Base-by-base conservation (phyloP, 2,113 vertebrate genomes). In the Corvus cornix region DNA sequence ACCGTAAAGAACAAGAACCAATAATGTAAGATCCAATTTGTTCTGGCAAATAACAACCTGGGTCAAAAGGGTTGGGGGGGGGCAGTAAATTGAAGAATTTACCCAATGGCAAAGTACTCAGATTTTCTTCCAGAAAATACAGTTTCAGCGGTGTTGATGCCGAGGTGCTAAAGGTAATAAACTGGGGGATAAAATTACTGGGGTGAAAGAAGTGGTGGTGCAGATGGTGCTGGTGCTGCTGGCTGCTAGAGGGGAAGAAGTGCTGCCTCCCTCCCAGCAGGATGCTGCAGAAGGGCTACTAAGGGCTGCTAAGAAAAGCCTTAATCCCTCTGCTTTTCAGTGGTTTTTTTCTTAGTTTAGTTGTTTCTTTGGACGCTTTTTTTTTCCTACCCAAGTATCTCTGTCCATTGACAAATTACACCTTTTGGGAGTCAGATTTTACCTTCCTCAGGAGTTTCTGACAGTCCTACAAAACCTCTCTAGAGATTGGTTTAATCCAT, bases 1-100 rank as follows among this genome's bases (percentile, higher is more conserved):
- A 53, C 85, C 87, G 72, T 81, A 95, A 95, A 87, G 94, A 95
- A 58, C 70, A 84, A 73, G 91, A 88, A 86, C 92, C 89, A 91
- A 80, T 96, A 95, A 92, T 0, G 10, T 86, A 88, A 92, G 62
- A 56, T 75, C 63, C 87, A 80, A 33, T 95, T 95, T 95, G 68
- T 90, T 94, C 86, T 86, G 82, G 83, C 72, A 93, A 92, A 76
- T 69, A 95, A 89, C 83, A 84, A 3, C 51, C 46, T 39, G 33
- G 67, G 87, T 91, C 87, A 87, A 74, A 89, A 74, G 69, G 60
- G 33, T 20, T 55, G 24, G 14, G 10, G 10, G 10, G 37, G n/a
- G 43, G 33, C 35, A 78, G 59, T 75, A 84, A 93, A 80, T 16
- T 28, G 39, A 67, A 83, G 52, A 78, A 88, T 94, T 94, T 93